Conservation (phyloP, 1,140 invertebrate species). For the Dendroctonus valens region DNA sequence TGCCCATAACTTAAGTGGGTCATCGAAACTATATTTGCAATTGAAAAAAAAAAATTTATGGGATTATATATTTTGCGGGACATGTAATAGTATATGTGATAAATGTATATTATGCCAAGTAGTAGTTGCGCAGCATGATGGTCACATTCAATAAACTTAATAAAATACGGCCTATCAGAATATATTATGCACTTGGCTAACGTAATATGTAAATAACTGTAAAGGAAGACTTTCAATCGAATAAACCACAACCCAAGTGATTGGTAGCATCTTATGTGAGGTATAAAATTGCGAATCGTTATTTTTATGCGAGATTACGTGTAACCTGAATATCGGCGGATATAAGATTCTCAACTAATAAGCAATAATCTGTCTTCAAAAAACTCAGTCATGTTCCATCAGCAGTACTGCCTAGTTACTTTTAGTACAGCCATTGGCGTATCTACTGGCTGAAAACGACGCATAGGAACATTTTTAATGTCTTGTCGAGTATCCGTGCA, state of each 20-base stretch:
- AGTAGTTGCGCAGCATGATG: conserved; percentile 24
- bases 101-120: conserved; percentile 22
- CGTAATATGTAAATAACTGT: conserved; percentile 20
- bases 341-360: too few relatives aligned
- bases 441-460: too few relatives aligned
- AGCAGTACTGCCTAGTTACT: too few relatives aligned
- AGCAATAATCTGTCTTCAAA: too few relatives aligned
- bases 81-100: conserved; percentile 24
- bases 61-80: conserved; percentile 7
- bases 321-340: too few relatives aligned
- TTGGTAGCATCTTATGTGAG: conserved; percentile 5
- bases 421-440: too few relatives aligned
- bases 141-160: conserved; percentile 20
- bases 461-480: too few relatives aligned
- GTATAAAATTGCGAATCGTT: conserved; percentile 8
- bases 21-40: conserved; percentile 20
- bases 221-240: conserved; percentile 15
- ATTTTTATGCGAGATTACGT: not conserved
- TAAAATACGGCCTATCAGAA: conserved; percentile 21
- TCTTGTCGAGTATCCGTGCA: too few relatives aligned
- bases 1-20: conserved; percentile 21
- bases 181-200: conserved; percentile 15
- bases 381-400: too few relatives aligned
- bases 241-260: conserved; percentile 26
- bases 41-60: conserved; percentile 10